These are phyloP conservation scores for Agrotis exclamationis DNA, from an alignment of 2,888 invertebrate species.

Conservation along the genomic window DNA sequence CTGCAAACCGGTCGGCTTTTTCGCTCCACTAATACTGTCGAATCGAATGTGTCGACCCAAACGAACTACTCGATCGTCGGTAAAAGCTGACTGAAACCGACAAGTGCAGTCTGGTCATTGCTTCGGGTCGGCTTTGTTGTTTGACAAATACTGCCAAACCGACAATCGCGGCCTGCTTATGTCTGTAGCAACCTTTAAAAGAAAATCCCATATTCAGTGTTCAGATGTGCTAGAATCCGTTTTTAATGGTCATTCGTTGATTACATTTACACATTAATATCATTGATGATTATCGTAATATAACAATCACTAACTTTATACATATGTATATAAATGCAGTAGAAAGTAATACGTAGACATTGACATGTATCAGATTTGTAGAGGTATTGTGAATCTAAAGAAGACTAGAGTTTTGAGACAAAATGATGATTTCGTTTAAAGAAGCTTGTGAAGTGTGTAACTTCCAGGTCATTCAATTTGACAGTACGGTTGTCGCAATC, in stretches of 20 bases:
- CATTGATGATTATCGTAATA: slow-evolving; percentile 43
- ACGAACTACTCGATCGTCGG: too few relatives aligned
- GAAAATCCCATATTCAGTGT: not conserved
- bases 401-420: slow-evolving; percentile 33
- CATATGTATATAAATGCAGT: slow-evolving; percentile 58
- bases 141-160: too few relatives aligned
- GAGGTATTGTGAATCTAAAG: slow-evolving; percentile 12
- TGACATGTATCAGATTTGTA: slow-evolving; percentile 23
- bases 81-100: too few relatives aligned
- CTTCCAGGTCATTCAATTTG: not conserved
- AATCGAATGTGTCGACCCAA: too few relatives aligned
- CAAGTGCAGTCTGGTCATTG: too few relatives aligned
- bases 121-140: too few relatives aligned
- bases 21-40: too few relatives aligned
- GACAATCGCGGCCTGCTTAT: too few relatives aligned
- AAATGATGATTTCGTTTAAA: not conserved
- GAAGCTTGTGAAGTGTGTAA: not conserved
- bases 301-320: slow-evolving; percentile 35
- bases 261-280: slow-evolving; percentile 50
- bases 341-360: slow-evolving; percentile 40
- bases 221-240: slow-evolving; percentile 47
- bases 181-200: not conserved
- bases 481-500: too few relatives aligned
- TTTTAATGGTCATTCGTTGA: slow-evolving; percentile 52
- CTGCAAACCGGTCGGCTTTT: too few relatives aligned